Conservation (phyloP, 1,140 invertebrate species). For the Drosophila kepulauana region DNA sequence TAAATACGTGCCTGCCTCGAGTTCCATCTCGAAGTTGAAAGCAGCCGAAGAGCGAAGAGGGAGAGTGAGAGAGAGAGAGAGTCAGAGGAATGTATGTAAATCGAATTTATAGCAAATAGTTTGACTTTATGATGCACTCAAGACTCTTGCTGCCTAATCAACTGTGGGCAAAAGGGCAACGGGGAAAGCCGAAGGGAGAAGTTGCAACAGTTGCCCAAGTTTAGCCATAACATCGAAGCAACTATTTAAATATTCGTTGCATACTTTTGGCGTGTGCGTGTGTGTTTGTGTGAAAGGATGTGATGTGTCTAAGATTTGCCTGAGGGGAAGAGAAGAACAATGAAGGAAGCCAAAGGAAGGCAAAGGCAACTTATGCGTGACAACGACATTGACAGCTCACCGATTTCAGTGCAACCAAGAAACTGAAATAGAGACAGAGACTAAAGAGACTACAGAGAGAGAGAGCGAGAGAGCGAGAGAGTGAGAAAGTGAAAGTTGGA, state of each 20-base stretch:
- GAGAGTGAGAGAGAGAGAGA: neutral
- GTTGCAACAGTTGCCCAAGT: constrained; percentile 2
- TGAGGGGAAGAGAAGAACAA: constrained; percentile 30
- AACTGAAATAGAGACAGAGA: neutral
- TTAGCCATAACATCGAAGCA: constrained; percentile 1
- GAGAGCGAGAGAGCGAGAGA: neutral
- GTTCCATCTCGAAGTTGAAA: neutral
- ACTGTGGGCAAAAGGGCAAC: neutral
- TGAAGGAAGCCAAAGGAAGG: neutral
- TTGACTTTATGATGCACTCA: constrained; percentile 22
- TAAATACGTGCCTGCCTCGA: constrained; percentile 38
- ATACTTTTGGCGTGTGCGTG: constrained; percentile 18
- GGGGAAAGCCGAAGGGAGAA: neutral
- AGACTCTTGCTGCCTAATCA: constrained; percentile 29
- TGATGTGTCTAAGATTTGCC: constrained; percentile 6
- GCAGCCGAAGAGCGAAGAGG: neutral
- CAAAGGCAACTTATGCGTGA: constrained; percentile 36
- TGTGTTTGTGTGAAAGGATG: constrained; percentile 19
- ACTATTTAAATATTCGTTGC: constrained; percentile 21
- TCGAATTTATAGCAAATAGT: constrained; percentile 38
- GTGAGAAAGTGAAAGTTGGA: neutral
- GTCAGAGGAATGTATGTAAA: constrained; percentile 13
- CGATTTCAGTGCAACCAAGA: constrained; percentile 31
- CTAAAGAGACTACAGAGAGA: neutral
- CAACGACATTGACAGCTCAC: constrained; percentile 45